Percentiles rank a stretch among this genome's conserved stretches.
Evolutionary conservation across 2,888 invertebrate genomes (phyloP).

Genomic region (Galeruca laticollis): DNA sequence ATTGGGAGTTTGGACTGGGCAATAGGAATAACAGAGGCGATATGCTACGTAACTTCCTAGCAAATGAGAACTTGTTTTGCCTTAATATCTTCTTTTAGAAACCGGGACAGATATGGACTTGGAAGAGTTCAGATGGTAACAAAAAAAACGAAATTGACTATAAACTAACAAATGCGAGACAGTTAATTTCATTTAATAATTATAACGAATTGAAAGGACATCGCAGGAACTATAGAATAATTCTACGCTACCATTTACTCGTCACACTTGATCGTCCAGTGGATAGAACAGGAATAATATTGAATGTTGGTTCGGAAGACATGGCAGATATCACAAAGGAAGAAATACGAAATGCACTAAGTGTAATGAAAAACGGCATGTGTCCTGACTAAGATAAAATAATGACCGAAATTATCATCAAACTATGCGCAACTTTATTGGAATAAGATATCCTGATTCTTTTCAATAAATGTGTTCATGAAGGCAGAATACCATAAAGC

Average conservation of each 20-base stretch:
- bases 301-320: background rate
- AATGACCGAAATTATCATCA: no score
- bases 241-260: conserved; percentile 3
- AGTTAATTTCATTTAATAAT: background rate
- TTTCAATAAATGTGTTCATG: conserved; percentile 6
- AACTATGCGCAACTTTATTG: no score
- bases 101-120: conserved; percentile 28
- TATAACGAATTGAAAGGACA: conserved; percentile 3
- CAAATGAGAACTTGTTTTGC: no score
- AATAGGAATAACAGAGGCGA: no score
- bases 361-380: no score
- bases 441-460: conserved; percentile 16
- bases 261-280: background rate
- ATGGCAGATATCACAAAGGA: no score
- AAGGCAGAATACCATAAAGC: conserved; percentile 16
- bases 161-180: conserved; percentile 2
- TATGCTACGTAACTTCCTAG: no score
- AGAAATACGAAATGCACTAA: no score
- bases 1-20: conserved; percentile 32
- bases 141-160: conserved; percentile 28
- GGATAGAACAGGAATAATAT: background rate
- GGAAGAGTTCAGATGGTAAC: conserved; percentile 20
- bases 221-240: conserved; percentile 6
- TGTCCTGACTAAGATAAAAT: no score
- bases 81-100: conserved; percentile 27